Evolutionary conservation across 2,797 vertebrate species (phyloP).

Genomic region (Cirrhinus mrigala): DNA sequence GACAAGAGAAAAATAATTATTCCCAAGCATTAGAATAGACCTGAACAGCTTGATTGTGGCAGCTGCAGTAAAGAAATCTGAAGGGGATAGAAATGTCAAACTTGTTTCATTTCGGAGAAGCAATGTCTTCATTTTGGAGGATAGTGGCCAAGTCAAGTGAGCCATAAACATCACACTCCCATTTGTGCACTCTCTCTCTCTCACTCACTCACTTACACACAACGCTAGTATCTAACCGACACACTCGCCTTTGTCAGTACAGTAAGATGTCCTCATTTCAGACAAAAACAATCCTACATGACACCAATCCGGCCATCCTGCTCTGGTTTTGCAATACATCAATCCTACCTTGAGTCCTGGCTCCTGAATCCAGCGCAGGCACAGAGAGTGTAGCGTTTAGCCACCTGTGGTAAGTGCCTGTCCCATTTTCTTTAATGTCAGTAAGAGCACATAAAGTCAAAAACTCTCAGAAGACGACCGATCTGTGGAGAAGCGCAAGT

Average conservation of each 20-base stretch:
- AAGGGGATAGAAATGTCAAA: neutral
- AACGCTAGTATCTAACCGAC: slow-evolving; percentile 42
- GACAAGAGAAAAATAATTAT: neutral
- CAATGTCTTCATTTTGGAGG: slow-evolving; percentile 43
- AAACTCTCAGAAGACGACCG: neutral
- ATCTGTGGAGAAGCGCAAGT: slow-evolving; percentile 3
- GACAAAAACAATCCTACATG: slow-evolving; percentile 22
- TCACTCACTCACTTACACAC: slow-evolving; percentile 50
- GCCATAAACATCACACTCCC: slow-evolving; percentile 65
- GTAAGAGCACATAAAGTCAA: slow-evolving; percentile 29
- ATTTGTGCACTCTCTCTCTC: slow-evolving; percentile 63
- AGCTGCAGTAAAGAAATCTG: neutral
- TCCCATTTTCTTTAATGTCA: slow-evolving; percentile 38
- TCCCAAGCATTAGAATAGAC: neutral
- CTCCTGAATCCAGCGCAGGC: slow-evolving; percentile 38
- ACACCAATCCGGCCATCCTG: slow-evolving; percentile 28
- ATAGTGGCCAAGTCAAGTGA: slow-evolving; percentile 55
- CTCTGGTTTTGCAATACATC: neutral
- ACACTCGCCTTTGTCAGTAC: slow-evolving; percentile 32
- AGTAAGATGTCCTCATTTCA: slow-evolving; percentile 30
- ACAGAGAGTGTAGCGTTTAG: slow-evolving; percentile 25
- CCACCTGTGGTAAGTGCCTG: slow-evolving; percentile 52
- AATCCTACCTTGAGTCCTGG: slow-evolving; percentile 56
- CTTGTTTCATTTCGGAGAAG: slow-evolving; percentile 3
- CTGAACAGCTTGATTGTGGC: neutral